Percentiles rank a stretch among this genome's conserved stretches.
Evolutionary conservation across 2,888 invertebrate genomes (phyloP).

Genomic region (Trimorus sp.): DNA sequence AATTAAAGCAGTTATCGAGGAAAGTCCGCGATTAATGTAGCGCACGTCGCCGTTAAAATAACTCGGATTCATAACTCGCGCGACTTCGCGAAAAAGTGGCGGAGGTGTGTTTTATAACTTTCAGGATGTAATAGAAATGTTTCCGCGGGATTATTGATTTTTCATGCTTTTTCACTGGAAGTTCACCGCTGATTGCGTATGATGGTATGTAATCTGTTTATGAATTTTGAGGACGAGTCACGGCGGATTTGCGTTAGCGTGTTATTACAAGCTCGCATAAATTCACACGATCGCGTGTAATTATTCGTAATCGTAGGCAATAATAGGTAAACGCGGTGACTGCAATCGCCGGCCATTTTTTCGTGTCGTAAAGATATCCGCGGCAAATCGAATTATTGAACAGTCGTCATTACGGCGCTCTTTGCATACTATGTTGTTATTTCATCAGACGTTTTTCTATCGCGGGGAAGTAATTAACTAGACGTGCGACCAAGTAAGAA

Average conservation of each 20-base stretch:
- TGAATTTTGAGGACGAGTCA: constrained; percentile 45
- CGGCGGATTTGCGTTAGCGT: constrained; percentile 32
- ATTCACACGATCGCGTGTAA: constrained; percentile 46
- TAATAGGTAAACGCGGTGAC: constrained; percentile 19
- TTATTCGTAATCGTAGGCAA: constrained; percentile 45
- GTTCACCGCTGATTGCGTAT: constrained; percentile 28
- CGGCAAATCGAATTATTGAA: constrained; percentile 34
- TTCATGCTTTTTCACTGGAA: constrained; percentile 42
- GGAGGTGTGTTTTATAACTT: constrained; percentile 15
- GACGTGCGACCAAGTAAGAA: neutral
- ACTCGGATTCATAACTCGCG: constrained; percentile 16
- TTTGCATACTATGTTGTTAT: constrained; percentile 18
- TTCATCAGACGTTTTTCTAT: constrained; percentile 17
- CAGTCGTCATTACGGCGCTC: neutral
- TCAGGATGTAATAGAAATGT: constrained; percentile 25
- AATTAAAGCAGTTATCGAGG: constrained; percentile 30
- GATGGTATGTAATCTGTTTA: constrained; percentile 26
- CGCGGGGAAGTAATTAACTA: constrained; percentile 16
- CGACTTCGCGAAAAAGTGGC: constrained; percentile 10
- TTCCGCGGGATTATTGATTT: constrained; percentile 47
- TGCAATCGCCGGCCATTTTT: constrained; percentile 13
- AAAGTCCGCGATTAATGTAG: constrained; percentile 30
- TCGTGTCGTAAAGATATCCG: too few species aligned
- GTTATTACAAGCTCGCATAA: constrained; percentile 36
- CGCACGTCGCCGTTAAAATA: constrained; percentile 9